Base-by-base conservation (phyloP, 2,888 invertebrate species). In the Malachius bipustulatus region DNA sequence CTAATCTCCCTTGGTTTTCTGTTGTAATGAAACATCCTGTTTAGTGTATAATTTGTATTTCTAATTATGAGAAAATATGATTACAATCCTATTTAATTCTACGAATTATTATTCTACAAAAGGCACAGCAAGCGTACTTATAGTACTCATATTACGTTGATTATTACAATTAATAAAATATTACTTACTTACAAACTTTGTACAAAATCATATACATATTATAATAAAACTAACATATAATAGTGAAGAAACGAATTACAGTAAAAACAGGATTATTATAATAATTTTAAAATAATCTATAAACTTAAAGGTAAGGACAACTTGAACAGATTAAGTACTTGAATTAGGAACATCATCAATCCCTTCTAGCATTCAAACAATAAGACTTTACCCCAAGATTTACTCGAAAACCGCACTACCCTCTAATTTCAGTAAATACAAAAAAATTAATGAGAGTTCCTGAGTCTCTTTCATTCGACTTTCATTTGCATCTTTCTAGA, bases 61-160 rank as follows among this genome's bases (percentile, higher is more conserved):
- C 43, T 43, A 45, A 46, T 51, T 46, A 52, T 59, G 55, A 53
- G 60, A 61, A 61, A 59, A 59, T 59, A 59, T 55, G 51, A 54
- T 56, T 61, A 60, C 57, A 60, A 41, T 57, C 50, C 51, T 54
- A 54, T 49, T 53, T 54, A 55, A 43, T 37, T 51, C 54, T 56
- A 57, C n/a, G n/a, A 47, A 43, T 34, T 50, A 52, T 48, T 48
- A 41, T 49, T 48, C 56, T 59, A 57, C 51, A 49, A 56, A 62
- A 61, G 62, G 61, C 62, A 62, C 62, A 60, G 59, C 57, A 61
- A 62, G 60, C 57, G 62, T 62, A 62, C 62, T 59, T 55, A 54
- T 50, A 51, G 60, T 60, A 60, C 60, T 50, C 51, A 53, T 57
- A 57, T 56, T 49, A 47, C 9, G 14, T 14, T 13, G 10, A 4